phyloP scores from a whole-genome alignment of 1,140 invertebrate species.

The Bombus sylvicola region DNA sequence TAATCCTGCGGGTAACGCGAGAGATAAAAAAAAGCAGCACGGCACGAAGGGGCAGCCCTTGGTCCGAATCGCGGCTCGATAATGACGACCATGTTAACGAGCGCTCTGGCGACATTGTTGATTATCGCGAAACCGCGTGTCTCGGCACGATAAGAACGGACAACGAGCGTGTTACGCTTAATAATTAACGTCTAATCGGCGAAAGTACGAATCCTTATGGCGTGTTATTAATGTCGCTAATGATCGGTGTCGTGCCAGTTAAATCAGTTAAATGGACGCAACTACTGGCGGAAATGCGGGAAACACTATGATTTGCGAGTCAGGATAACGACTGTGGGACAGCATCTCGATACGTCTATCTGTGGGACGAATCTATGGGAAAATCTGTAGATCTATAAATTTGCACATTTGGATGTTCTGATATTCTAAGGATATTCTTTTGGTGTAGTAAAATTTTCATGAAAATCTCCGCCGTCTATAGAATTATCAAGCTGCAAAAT shows the following conservation, averaged over 20 bases:
- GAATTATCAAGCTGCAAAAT: no score
- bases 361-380: background rate
- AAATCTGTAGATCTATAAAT: background rate
- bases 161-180: slow-evolving; percentile 61
- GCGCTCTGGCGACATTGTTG: slow-evolving; percentile 69
- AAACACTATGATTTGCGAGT: slow-evolving; percentile 13
- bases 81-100: slow-evolving; percentile 58
- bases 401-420: no score
- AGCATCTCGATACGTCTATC: background rate
- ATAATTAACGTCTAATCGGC: slow-evolving; percentile 58
- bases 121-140: slow-evolving; percentile 79
- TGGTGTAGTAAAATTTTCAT: no score
- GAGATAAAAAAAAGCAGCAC: background rate
- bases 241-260: background rate
- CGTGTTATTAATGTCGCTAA: slow-evolving; percentile 31
- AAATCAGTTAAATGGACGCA: slow-evolving; percentile 13
- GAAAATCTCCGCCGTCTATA: no score
- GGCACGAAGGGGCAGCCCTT: background rate
- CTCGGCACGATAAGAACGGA: slow-evolving; percentile 74
- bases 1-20: slow-evolving; percentile 21
- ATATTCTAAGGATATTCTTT: background rate
- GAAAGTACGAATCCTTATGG: slow-evolving; percentile 20
- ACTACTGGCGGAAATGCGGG: slow-evolving; percentile 3
- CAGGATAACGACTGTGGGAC: background rate
- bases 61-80: slow-evolving; percentile 26